Percentiles rank a stretch among this genome's conserved stretches.
These are phyloP conservation scores for Pandemis corylana DNA, from an alignment of 2,888 invertebrate species.

Conservation along the genomic window DNA sequence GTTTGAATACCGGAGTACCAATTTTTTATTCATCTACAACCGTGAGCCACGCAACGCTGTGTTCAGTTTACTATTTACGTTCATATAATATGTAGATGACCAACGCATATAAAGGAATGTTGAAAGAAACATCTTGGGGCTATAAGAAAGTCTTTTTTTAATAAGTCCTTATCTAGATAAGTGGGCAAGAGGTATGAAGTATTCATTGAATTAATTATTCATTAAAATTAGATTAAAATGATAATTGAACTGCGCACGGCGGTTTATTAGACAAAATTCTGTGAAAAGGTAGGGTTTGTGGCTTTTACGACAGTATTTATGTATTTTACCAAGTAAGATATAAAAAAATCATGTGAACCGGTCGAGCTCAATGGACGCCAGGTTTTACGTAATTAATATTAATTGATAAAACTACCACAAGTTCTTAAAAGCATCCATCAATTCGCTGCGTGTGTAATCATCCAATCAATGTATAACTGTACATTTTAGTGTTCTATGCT, in stretches of 20 bases:
- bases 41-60: no score
- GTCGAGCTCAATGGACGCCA: slow-evolving; percentile 7
- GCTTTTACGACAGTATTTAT: not conserved
- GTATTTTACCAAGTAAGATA: not conserved
- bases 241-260: not conserved
- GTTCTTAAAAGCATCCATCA: slow-evolving; percentile 27
- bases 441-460: slow-evolving; percentile 31
- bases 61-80: no score
- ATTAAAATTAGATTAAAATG: not conserved
- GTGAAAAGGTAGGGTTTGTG: not conserved
- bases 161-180: not conserved
- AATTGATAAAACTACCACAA: slow-evolving; percentile 24
- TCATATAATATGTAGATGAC: no score
- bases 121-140: not conserved
- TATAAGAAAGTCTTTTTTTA: not conserved
- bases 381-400: slow-evolving; percentile 28
- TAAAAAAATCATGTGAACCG: slow-evolving; percentile 5
- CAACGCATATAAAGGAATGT: no score
- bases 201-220: not conserved
- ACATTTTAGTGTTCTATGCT: slow-evolving; percentile 18
- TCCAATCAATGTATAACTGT: slow-evolving; percentile 31
- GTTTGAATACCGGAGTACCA: not conserved
- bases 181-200: not conserved
- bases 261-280: not conserved
- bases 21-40: not conserved